A percentile compares a stretch with the other conserved stretches of the same genome.
phyloP scores from a whole-genome alignment of 1,140 invertebrate genomes.

The Temnothorax longispinosus region DNA sequence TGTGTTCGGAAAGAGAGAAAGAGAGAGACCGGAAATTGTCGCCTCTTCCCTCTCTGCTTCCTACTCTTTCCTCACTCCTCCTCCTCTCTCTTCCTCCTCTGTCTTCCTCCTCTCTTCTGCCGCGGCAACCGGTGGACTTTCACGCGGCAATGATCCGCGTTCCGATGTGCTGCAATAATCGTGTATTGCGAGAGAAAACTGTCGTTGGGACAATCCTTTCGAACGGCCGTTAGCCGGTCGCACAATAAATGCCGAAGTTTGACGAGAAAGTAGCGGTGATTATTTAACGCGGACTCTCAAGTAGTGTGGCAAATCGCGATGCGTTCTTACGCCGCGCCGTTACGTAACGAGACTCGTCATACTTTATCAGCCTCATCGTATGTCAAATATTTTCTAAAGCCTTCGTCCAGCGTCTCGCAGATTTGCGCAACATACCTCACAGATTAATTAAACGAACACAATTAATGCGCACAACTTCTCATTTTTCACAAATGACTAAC shows the following conservation, averaged over 20 bases:
- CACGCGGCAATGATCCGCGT: constrained; percentile 76
- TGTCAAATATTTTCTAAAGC: constrained; percentile 61
- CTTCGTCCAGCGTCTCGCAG: not conserved
- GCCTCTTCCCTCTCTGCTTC: constrained; percentile 57
- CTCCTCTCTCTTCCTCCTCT: constrained; percentile 8
- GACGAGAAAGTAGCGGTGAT: constrained; percentile 64
- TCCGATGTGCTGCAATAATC: constrained; percentile 77
- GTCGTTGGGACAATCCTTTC: constrained; percentile 60
- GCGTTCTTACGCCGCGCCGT: constrained; percentile 11
- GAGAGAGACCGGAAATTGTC: constrained; percentile 70
- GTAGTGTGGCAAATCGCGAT: constrained; percentile 39
- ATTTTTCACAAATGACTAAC: not conserved
- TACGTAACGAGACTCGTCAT: constrained; percentile 27
- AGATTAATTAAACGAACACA: constrained; percentile 30
- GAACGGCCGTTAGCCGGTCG: constrained; percentile 19
- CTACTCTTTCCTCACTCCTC: constrained; percentile 56
- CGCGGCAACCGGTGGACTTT: constrained; percentile 72
- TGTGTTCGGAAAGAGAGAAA: constrained; percentile 46
- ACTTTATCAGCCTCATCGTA: not conserved
- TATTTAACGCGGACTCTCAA: constrained; percentile 50
- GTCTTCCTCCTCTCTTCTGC: constrained; percentile 29
- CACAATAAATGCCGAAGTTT: constrained; percentile 53
- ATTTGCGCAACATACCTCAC: constrained; percentile 7
- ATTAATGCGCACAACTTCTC: not conserved
- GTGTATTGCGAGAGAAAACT: constrained; percentile 77